Percentiles rank a stretch among this genome's conserved stretches.
These are phyloP conservation scores for Calonectris borealis DNA, from an alignment of 2,113 vertebrate genomes.

Conservation along the genomic window DNA sequence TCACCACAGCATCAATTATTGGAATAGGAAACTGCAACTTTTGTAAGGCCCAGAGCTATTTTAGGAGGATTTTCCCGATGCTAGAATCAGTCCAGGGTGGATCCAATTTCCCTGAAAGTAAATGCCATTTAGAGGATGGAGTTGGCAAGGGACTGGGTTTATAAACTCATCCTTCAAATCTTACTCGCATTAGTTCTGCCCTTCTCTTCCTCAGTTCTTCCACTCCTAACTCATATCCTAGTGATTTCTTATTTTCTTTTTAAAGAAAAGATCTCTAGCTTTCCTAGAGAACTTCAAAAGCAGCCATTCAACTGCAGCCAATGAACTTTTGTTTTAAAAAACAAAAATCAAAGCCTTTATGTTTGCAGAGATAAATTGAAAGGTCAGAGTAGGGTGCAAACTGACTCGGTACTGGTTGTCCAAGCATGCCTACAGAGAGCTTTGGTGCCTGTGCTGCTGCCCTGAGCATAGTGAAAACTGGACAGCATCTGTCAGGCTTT, in stretches of 20 bases:
- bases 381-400: not conserved
- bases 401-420: not conserved
- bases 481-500: not conserved
- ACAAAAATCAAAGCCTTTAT: not conserved
- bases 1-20: not conserved
- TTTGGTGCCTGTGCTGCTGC: not conserved
- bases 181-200: not conserved
- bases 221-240: not conserved
- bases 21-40: conserved; percentile 11
- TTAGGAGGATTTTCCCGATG: not conserved
- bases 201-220: conserved; percentile 7
- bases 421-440: not conserved
- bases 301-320: not conserved
- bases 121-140: conserved; percentile 6
- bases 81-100: not conserved
- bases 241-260: not conserved
- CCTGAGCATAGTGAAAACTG: not conserved
- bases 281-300: not conserved
- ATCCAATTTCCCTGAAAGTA: not conserved
- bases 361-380: not conserved
- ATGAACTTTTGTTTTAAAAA: not conserved
- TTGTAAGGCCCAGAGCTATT: not conserved
- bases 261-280: not conserved
- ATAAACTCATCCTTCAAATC: not conserved
- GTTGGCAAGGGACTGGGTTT: not conserved